phyloP scores from a whole-genome alignment of 2,113 vertebrate genomes.

The Murina feae region DNA sequence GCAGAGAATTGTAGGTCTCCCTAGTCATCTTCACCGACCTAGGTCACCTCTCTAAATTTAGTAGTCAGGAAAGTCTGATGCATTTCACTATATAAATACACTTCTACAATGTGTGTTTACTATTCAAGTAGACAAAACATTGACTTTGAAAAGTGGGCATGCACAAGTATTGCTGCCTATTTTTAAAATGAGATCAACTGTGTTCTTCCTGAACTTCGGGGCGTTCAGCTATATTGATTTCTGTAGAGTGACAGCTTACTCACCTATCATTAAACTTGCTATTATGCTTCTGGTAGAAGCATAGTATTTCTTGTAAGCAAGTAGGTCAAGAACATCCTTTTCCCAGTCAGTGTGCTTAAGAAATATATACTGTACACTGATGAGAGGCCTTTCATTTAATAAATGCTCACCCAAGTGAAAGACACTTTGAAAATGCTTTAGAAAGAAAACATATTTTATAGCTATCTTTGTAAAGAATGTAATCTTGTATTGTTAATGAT shows the following conservation, averaged over 20 bases:
- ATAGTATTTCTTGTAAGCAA: background rate
- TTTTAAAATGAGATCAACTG: background rate
- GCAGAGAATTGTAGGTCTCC: background rate
- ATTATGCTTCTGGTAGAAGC: background rate
- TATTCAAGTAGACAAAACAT: background rate
- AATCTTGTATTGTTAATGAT: background rate
- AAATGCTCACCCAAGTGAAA: constrained; percentile 27
- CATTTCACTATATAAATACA: background rate
- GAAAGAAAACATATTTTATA: constrained; percentile 11
- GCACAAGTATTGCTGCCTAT: background rate
- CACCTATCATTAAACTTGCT: background rate
- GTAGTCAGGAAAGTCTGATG: background rate
- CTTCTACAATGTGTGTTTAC: background rate
- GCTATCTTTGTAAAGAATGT: background rate
- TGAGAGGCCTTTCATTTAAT: background rate
- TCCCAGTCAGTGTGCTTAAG: background rate
- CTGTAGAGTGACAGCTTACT: background rate
- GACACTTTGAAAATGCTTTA: background rate
- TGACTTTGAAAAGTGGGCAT: background rate
- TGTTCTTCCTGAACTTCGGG: background rate
- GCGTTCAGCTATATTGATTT: background rate
- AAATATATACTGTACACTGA: background rate
- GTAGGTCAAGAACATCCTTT: constrained; percentile 9
- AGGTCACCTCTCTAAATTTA: background rate
- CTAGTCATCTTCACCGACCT: background rate